Evolutionary conservation across 2,888 invertebrate genomes (phyloP), one percentile per base, ranked within the genome.

Genomic region (Drosophila vallismaia): DNA sequence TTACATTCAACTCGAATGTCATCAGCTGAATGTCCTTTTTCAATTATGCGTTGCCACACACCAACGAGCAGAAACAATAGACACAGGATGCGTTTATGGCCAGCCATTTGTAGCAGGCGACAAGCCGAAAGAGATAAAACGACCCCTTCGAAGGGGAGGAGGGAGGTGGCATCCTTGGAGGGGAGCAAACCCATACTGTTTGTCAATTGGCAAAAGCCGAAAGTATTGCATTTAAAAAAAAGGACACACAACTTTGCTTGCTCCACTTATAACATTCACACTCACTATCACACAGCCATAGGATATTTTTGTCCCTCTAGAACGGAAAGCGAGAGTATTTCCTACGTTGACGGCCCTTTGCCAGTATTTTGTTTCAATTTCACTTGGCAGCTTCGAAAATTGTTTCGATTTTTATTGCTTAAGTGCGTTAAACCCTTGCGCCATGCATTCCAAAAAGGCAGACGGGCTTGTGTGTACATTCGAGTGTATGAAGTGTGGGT

Each of bases 331-430:
- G 80, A 80, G 77, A 79, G 82, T 79, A 77, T 79, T 71, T 33
- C 53, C 36, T 42, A 24, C 45, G 19, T 6, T 48, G 38, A 36
- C 38, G 19, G 28, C 74, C 28, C 71, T 73, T 60, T 75, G 40
- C 40, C 72, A 69, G 69, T 67, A 81, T 83, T 84, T 83, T 83
- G 83, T 84, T 85, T 85, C 84, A 83, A 85, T 85, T 85, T 84
- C 77, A 67, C 76, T 82, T 79, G 84, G 76, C 83, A 80, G 71
- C 79, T 72, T 69, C 76, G 85, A 79, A 83, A 85, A 85, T 86
- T 83, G 81, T 86, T 86, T 82, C 86, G 84, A 86, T 84, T 86
- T 84, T 86, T 86, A 86, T 85, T 85, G 83, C 86, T 86, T 84
- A 86, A 86, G 85, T 86, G 86, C 86, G 86, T 86, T 86, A 85